Evolutionary conservation across 1,140 invertebrate species (phyloP).

Genomic region (Neodiprion fabricii): DNA sequence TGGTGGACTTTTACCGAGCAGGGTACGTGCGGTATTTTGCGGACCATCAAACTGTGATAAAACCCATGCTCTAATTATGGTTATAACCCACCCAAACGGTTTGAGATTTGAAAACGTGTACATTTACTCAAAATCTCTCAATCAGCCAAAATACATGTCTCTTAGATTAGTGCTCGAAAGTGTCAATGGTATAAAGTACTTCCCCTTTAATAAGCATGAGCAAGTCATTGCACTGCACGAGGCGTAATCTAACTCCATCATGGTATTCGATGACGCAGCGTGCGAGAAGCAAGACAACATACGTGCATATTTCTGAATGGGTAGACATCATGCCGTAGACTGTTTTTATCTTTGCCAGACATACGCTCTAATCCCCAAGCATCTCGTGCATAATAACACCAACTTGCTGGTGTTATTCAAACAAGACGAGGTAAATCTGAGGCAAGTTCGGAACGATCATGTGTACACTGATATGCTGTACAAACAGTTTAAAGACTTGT

Average conservation of each 20-base stretch:
- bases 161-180: constrained; percentile 37
- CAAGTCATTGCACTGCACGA: constrained; percentile 33
- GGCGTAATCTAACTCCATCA: constrained; percentile 29
- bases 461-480: no score
- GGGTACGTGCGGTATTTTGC: constrained; percentile 37
- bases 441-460: constrained; percentile 34
- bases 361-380: no score
- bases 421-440: constrained; percentile 52
- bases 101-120: constrained; percentile 52
- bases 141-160: constrained; percentile 48
- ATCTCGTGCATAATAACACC: constrained; percentile 39
- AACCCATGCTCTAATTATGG: constrained; percentile 46
- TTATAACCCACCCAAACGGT: constrained; percentile 45
- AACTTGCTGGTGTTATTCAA: constrained; percentile 52
- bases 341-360: no score
- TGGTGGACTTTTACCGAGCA: constrained; percentile 31
- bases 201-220: constrained; percentile 38
- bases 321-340: no score
- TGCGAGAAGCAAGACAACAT: constrained; percentile 6
- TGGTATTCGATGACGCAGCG: no score
- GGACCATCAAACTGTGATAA: constrained; percentile 49
- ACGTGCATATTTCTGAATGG: no score
- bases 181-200: constrained; percentile 39
- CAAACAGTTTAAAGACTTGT: no score
- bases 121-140: constrained; percentile 50